Evolutionary conservation across 2,797 vertebrate genomes (phyloP).

Genomic region (Poeciliopsis paucimaculata): DNA sequence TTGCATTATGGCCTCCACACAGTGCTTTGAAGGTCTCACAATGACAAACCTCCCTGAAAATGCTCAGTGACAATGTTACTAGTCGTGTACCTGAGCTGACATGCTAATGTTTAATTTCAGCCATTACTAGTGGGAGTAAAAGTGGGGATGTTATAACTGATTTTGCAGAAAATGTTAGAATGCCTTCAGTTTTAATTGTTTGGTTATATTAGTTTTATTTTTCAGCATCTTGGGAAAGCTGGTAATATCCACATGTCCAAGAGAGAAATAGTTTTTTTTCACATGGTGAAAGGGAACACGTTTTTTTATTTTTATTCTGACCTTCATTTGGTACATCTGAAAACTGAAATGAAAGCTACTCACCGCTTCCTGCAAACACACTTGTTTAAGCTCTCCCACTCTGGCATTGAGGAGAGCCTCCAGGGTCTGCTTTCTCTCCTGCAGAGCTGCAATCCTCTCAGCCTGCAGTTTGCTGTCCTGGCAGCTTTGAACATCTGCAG

Average conservation of each 20-base stretch:
- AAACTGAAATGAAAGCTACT: conserved; percentile 51
- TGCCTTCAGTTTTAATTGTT: not conserved
- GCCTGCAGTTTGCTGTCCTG: conserved; percentile 82
- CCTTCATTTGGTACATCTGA: not conserved
- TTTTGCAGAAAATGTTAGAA: not conserved
- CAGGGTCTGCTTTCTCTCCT: conserved; percentile 85
- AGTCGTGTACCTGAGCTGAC: not conserved
- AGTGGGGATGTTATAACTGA: not conserved
- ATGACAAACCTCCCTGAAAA: not conserved
- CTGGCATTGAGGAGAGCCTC: conserved; percentile 85
- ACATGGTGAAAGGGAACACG: not conserved
- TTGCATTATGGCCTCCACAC: no score
- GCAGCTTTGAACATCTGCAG: conserved; percentile 77
- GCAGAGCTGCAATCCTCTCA: conserved; percentile 82
- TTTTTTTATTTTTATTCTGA: not conserved
- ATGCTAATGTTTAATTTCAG: not conserved
- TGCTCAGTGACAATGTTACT: not conserved
- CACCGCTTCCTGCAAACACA: conserved; percentile 91
- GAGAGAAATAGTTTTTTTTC: not conserved
- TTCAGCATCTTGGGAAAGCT: not conserved
- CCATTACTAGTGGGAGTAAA: not conserved
- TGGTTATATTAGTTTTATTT: not conserved
- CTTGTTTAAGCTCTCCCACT: conserved; percentile 86
- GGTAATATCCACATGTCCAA: not conserved
- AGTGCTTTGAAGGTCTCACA: no score